These are phyloP conservation scores for Notospermus geniculatus DNA, from an alignment of 1,140 invertebrate species.

Conservation along the genomic window DNA sequence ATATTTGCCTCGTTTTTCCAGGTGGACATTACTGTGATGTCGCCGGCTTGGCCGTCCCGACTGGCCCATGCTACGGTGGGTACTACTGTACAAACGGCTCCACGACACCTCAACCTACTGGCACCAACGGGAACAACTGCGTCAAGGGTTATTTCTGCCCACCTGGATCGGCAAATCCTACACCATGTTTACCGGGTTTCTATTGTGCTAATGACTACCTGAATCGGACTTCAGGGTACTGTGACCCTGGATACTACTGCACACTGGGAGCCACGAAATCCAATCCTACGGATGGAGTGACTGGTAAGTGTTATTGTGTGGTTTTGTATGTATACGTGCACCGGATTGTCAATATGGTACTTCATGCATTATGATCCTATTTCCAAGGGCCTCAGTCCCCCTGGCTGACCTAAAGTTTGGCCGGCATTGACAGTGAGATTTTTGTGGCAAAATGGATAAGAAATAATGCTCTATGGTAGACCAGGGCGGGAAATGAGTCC, in stretches of 20 bases:
- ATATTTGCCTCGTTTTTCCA: conserved; percentile 16
- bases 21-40: conserved; percentile 39
- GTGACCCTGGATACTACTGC: conserved; percentile 45
- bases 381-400: too few relatives aligned
- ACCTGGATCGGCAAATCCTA: conserved; percentile 31
- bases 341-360: background rate
- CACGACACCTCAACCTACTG: conserved; percentile 28
- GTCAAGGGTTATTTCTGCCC: conserved; percentile 38
- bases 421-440: too few relatives aligned
- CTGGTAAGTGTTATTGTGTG: conserved; percentile 31
- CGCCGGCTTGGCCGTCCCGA: conserved; percentile 28
- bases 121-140: conserved; percentile 31
- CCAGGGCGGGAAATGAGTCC: too few relatives aligned
- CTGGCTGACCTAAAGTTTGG: too few relatives aligned
- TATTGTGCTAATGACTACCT: conserved; percentile 38
- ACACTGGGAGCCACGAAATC: conserved; percentile 30
- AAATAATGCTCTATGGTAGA: too few relatives aligned
- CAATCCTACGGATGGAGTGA: conserved; percentile 46
- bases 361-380: background rate
- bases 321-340: too few relatives aligned
- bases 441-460: too few relatives aligned
- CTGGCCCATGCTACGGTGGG: conserved; percentile 36
- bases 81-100: conserved; percentile 44
- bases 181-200: conserved; percentile 38
- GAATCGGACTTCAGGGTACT: conserved; percentile 34